Percentiles rank a stretch among this genome's conserved stretches.
Evolutionary conservation across 2,113 vertebrate genomes (phyloP).

Genomic region (Porphyrio hochstetteri): DNA sequence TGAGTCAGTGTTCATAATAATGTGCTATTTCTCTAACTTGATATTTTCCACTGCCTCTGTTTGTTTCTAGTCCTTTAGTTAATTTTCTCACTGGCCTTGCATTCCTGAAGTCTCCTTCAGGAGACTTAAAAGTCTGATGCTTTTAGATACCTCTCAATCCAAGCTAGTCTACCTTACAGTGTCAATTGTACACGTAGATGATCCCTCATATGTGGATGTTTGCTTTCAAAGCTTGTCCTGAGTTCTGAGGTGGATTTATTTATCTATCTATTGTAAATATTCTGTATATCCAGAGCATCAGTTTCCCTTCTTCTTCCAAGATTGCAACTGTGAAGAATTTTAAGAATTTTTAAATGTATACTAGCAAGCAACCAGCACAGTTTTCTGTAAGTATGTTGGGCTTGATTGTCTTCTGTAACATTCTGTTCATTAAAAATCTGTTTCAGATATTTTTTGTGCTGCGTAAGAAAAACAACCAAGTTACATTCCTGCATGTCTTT

Average conservation of each 20-base stretch:
- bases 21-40: background rate
- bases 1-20: background rate
- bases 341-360: background rate
- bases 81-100: background rate
- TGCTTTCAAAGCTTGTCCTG: background rate
- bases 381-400: background rate
- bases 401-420: slow-evolving; percentile 5
- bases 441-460: slow-evolving; percentile 96
- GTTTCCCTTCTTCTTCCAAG: background rate
- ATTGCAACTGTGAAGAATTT: background rate
- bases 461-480: slow-evolving; percentile 94
- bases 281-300: background rate
- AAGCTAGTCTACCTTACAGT: background rate
- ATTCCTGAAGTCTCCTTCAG: background rate
- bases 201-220: background rate
- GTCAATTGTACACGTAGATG: rapidly evolving
- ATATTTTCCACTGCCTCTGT: background rate
- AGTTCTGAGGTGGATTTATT: background rate
- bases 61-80: background rate
- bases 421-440: slow-evolving; percentile 65
- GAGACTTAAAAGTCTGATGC: background rate
- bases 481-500: slow-evolving; percentile 96
- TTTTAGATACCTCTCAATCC: background rate
- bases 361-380: background rate
- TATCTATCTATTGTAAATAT: background rate